Evolutionary conservation across 2,888 invertebrate species (phyloP).

Genomic region (Acanthosepion esculentum): DNA sequence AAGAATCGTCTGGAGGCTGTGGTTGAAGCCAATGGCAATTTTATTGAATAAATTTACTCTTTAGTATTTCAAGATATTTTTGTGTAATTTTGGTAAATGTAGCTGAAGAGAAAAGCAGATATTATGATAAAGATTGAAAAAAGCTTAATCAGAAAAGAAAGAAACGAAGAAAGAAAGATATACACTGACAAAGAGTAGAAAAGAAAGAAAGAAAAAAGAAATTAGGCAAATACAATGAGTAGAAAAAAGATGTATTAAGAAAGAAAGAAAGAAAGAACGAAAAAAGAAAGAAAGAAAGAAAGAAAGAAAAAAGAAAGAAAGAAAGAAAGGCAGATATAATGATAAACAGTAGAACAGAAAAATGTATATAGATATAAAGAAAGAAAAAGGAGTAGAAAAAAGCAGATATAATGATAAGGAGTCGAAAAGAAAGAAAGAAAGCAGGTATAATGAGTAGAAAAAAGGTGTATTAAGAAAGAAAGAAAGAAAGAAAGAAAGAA

Average conservation of each 20-base stretch:
- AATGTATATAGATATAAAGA: too few relatives aligned
- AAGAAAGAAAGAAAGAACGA: not conserved
- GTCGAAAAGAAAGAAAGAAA: not conserved
- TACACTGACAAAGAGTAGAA: not conserved
- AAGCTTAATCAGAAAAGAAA: too few relatives aligned
- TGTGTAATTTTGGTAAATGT: too few relatives aligned
- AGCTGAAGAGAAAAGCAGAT: too few relatives aligned
- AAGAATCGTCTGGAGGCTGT: too few relatives aligned
- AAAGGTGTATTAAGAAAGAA: not conserved
- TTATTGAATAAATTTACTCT: too few relatives aligned
- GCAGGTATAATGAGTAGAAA: not conserved
- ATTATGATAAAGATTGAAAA: too few relatives aligned
- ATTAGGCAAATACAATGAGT: not conserved
- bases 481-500: not conserved
- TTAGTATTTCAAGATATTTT: too few relatives aligned
- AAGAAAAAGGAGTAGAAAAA: not conserved
- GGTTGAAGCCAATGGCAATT: too few relatives aligned
- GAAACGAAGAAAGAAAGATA: too few relatives aligned
- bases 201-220: not conserved
- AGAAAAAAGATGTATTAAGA: not conserved
- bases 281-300: not conserved
- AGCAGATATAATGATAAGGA: not conserved
- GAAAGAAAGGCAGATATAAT: not conserved
- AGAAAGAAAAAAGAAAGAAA: not conserved
- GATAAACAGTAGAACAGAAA: too few relatives aligned